Evolutionary conservation across 1,140 invertebrate genomes (phyloP), one percentile per base, ranked within the genome.

Genomic region (Cydia strobilella): DNA sequence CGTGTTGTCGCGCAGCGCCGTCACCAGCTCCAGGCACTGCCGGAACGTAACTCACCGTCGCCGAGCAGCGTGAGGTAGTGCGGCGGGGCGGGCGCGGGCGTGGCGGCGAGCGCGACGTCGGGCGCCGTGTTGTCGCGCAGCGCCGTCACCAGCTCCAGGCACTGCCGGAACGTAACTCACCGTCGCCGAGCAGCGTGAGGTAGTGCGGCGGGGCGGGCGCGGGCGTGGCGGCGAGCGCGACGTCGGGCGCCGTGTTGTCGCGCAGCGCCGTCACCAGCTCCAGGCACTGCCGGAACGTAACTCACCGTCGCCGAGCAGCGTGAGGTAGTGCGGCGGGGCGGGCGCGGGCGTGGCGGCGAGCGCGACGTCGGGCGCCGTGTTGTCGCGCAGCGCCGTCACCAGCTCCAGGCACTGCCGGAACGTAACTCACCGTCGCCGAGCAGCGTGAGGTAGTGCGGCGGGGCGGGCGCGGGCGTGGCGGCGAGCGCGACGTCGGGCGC

Each of bases 381-480:
- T 82, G 79, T 90, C 86, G 10, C 91, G 86, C 74, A 94, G 84
- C 42, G 91, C 90, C 76, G 94, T 93, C 51, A 98, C 91, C 15
- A 95, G 93, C 78, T 95, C 94, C 23, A 97, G 90, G 84, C 96
- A 97, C 75, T 95, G 94, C 65, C 95, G 95, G 87, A 98, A 98
- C 23, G 95, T 73, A 86, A 87, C 87, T 90, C 81, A 94, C 93
- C 93, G 82, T 94, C 93, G 82, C 87, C 92, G 73, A 94, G 80
- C 25, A 93, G 87, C 25, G 90, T 91, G 82, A 92, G 92, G 77
- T 93, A 93, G 77, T 91, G 90, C 12, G 82, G 81, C 69, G 86
- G n/a, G n/a, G n/a, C n/a, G n/a, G n/a, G 83, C 74, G 84, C 80
- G 13, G 86, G 77, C 62, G 81, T 80, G 54, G 86, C 82, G 15